Conservation (phyloP, 2,888 invertebrate species). For the Ischnura elegans region DNA sequence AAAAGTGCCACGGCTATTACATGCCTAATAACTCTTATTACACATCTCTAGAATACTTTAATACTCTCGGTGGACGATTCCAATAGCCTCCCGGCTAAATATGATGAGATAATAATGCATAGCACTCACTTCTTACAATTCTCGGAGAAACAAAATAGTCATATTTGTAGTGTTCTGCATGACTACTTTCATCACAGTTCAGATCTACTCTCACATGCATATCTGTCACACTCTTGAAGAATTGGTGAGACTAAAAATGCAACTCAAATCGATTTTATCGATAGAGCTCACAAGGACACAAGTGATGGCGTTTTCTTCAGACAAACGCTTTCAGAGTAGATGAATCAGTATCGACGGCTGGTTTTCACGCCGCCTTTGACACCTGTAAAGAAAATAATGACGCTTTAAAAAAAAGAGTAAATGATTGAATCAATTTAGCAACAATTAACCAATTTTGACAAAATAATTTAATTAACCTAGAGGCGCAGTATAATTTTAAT, state of each 20-base stretch:
- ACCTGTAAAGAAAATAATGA: neutral
- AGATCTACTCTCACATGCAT: neutral
- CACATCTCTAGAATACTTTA: conserved; percentile 29
- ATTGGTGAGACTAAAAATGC: neutral
- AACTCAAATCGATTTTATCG: neutral
- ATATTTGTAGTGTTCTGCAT: neutral
- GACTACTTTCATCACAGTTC: neutral
- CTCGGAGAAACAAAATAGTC: neutral
- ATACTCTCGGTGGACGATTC: neutral
- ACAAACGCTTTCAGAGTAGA: neutral
- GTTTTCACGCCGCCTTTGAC: neutral
- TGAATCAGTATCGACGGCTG: neutral
- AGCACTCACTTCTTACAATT: neutral
- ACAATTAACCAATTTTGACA: too few relatives aligned
- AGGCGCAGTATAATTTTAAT: too few relatives aligned
- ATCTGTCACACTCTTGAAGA: neutral
- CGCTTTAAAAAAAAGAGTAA: neutral
- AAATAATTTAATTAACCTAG: too few relatives aligned
- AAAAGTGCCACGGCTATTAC: neutral
- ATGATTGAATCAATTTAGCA: too few relatives aligned
- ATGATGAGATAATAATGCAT: neutral
- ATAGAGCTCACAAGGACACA: neutral
- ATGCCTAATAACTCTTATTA: conserved; percentile 8
- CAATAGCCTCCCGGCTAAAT: neutral
- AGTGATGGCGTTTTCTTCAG: neutral